A percentile compares a stretch with the other conserved stretches of the same genome.
phyloP scores from a whole-genome alignment of 2,888 invertebrate species.

The Sphaerophoria taeniata region DNA sequence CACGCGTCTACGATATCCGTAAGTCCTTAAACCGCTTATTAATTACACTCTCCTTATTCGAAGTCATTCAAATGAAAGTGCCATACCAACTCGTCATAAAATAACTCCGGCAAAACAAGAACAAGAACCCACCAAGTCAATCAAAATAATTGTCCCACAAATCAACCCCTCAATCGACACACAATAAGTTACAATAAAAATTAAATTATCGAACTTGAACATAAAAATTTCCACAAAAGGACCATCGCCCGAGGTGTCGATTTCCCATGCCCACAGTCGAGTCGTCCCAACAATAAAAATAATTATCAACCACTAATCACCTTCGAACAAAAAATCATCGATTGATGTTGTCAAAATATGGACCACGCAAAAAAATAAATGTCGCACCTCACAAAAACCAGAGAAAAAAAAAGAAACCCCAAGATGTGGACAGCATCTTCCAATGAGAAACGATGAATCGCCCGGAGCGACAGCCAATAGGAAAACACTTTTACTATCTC shows the following conservation, averaged over 20 bases:
- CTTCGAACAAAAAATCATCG: slow-evolving; percentile 60
- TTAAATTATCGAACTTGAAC: slow-evolving; percentile 50
- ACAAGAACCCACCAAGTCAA: slow-evolving; percentile 53
- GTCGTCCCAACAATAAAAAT: slow-evolving; percentile 17
- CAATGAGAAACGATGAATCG: slow-evolving; percentile 69
- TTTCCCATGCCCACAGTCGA: slow-evolving; percentile 46
- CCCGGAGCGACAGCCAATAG: slow-evolving; percentile 70
- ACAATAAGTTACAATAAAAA: slow-evolving; percentile 29
- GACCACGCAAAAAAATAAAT: slow-evolving; percentile 14
- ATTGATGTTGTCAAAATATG: slow-evolving; percentile 53
- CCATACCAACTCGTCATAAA: slow-evolving; percentile 14
- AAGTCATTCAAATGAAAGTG: slow-evolving; percentile 59
- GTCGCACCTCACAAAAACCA: background rate
- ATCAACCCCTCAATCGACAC: slow-evolving; percentile 38
- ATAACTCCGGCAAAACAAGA: slow-evolving; percentile 23
- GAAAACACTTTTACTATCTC: slow-evolving; percentile 72
- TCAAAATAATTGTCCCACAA: slow-evolving; percentile 47
- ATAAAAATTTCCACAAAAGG: slow-evolving; percentile 52
- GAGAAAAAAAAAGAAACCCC: slow-evolving; percentile 5
- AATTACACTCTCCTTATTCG: slow-evolving; percentile 65
- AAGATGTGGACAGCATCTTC: slow-evolving; percentile 62
- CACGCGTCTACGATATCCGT: slow-evolving; percentile 63
- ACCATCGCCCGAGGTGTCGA: slow-evolving; percentile 64
- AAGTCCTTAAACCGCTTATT: slow-evolving; percentile 63
- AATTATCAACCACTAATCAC: slow-evolving; percentile 58